These are phyloP conservation scores for Euplagia quadripunctaria DNA, from an alignment of 2,888 invertebrate genomes.

Conservation along the genomic window DNA sequence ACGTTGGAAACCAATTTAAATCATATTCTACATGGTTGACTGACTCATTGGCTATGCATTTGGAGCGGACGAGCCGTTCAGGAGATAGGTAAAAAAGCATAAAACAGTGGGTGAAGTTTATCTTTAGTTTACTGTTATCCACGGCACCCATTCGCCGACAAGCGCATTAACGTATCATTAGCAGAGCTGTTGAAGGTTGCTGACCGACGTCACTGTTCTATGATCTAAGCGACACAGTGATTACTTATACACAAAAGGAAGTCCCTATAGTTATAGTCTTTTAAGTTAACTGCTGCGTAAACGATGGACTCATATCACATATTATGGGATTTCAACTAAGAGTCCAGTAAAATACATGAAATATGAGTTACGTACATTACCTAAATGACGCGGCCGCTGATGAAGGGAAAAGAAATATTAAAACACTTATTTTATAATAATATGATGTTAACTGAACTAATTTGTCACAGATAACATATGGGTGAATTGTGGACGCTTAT, in stretches of 20 bases:
- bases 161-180: slow-evolving; percentile 83
- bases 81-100: slow-evolving; percentile 80
- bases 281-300: background rate
- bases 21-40: slow-evolving; percentile 65
- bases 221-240: slow-evolving; percentile 34
- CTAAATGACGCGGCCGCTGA: no score
- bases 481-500: no score
- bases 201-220: slow-evolving; percentile 73
- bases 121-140: slow-evolving; percentile 83
- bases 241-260: background rate
- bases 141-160: slow-evolving; percentile 73
- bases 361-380: no score
- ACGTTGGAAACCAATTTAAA: slow-evolving; percentile 22
- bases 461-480: no score
- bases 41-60: slow-evolving; percentile 86
- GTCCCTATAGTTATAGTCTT: background rate
- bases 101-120: slow-evolving; percentile 81
- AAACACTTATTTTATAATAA: no score
- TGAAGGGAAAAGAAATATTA: no score
- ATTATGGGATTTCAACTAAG: background rate
- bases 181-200: slow-evolving; percentile 76
- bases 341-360: background rate
- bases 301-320: background rate
- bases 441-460: no score
- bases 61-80: slow-evolving; percentile 78